Evolutionary conservation across 2,888 invertebrate species (phyloP), one percentile per base, ranked within the genome.

Genomic region (Girardia tigrina): DNA sequence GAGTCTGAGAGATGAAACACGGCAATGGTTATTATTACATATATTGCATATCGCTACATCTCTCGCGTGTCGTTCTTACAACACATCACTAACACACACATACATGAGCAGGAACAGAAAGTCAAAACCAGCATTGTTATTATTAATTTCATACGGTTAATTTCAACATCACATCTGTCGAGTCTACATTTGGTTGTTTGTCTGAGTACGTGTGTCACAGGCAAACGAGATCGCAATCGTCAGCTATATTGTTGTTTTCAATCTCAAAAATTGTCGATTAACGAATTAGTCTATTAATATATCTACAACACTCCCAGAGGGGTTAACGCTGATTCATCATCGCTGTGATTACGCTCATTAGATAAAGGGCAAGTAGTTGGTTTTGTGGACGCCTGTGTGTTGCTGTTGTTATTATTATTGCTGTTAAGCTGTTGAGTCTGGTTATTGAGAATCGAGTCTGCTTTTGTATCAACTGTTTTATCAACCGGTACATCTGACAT

Each of bases 231-330:
- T 56, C 56, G 56, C 23, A n/a, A 56, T 56, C 56, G 56, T 56
- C 56, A 20, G 56, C 23, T 56, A 56, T 56, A 56, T 23, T 56
- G 56, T 16, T 56, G n/a, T 56, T 56, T 56, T 56, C 56, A 56
- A 56, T 56, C 56, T 56, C 56, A 56, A 8, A n/a, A n/a, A 56
- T n/a, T 56, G 56, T 56, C 56, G 56, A 56, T 56, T 56, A 56
- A 56, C 56, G 56, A 56, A 56, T 56, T 56, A 56, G 56, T 56
- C 56, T 56, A 56, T 56, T 56, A 56, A 56, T 56, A 56, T 56
- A 56, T 56, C 56, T 56, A 56, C 56, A 56, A 56, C 56, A 56
- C 56, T 56, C 56, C 56, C 56, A 56, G 56, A 56, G 56, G 56
- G 56, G 56, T 56, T 56, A 56, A 56, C 56, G 56, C 56, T 56